Base-by-base conservation (phyloP, 2,888 invertebrate species). In the Drosophila parthenogenetica region DNA sequence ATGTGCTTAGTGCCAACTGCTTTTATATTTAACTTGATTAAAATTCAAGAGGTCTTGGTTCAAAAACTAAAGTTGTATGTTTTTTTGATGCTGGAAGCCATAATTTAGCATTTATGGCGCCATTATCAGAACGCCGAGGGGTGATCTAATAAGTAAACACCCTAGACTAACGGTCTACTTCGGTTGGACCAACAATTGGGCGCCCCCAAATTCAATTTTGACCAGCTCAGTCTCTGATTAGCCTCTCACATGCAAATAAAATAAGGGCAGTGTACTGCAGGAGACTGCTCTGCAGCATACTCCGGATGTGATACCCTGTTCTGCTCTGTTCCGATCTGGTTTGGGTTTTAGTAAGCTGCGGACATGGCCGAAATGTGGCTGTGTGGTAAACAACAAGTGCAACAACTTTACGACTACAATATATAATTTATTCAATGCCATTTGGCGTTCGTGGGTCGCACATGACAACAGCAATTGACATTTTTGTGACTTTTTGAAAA, bases 381-480 rank as follows among this genome's bases (percentile, higher is more conserved):
- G 66, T 64, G 77, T 67, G 69, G 79, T 79, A 71, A 81, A 77
- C 77, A 77, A 77, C 73, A 77, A 11, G 69, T 74, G 87, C 86
- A 79, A 67, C 79, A 87, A 85, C 71, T 85, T 85, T 87, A 85
- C 77, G 66, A 73, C 73, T 89, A 75, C 85, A 89, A 84, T 77
- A 89, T 13, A 35, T 85, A 85, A 85, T 85, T 85, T 85, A 85
- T 85, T 89, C 85, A 85, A 87, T 87, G 85, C 79, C 73, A 87
- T 89, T 84, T 77, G 76, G 68, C 62, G 68, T 49, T 79, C 73
- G 77, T 64, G 69, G 64, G 45, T 53, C 64, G 71, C 64, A 73
- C 81, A 81, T 87, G 84, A 89, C 89, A 87, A 84, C 77, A 87
- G 81, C 87, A 85, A 89, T 88, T 82, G 88, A 87, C 89, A 87